Base-by-base conservation (phyloP, 2,888 invertebrate species). In the Pammene fasciana region DNA sequence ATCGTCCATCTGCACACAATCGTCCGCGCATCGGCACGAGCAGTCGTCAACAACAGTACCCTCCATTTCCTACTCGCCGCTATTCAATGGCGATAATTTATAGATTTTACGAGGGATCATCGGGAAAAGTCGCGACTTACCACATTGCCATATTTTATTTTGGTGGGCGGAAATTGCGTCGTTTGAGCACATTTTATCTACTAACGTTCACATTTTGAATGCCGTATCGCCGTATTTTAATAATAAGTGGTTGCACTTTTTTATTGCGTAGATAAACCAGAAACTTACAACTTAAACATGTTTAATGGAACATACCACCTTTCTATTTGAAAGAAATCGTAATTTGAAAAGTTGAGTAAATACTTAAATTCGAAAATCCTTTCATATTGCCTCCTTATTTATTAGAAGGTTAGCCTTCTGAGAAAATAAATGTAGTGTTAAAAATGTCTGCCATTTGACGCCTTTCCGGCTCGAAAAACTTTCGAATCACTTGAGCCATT, bases 1-100 rank as follows among this genome's bases (percentile, higher is more conserved):
- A 90, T 85, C 83, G 91, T 91, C 90, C 92, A 91, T 91, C 92
- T 92, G 92, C 86, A 90, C 89, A 89, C 87, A 87, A 89, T 88
- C 86, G 88, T 82, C 80, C 83, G 79, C 82, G 82, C 82, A 79
- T 79, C 80, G 78, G 52, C 54, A 60, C 67, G 65, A 70, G 65
- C 70, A 65, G 78, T 77, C 80, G 79, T 76, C 80, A 75, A 75
- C 74, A 72, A 66, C 59, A 85, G 81, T 80, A 82, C 87, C 88
- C 88, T 82, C 86, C 81, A 82, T 85, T 87, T 89, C 87, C 88
- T 84, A 76, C 80, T 77, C 82, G 76, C 78, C 76, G 67, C 72
- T 75, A 79, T 78, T 82, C 82, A 82, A 82, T 85, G 80, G 79
- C 82, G 80, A 83, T 83, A 89, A 89, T 90, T 91, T 90, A 91